A percentile compares a stretch with the other conserved stretches of the same genome.
Conservation (phyloP, 1,140 invertebrate species). For the Rhopalosiphum padi region DNA sequence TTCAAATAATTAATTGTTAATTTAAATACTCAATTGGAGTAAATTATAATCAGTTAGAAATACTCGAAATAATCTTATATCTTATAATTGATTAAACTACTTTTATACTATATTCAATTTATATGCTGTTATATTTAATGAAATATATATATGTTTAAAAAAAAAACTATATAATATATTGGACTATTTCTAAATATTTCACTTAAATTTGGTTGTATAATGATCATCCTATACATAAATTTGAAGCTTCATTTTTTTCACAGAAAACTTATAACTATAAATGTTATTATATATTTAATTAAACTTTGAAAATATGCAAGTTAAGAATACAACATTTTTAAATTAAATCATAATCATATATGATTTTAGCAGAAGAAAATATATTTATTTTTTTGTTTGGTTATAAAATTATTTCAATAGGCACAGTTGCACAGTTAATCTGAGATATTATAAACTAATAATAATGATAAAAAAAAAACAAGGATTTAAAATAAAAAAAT, state of each 20-base stretch:
- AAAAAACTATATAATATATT: not conserved
- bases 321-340: not conserved
- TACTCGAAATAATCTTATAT: not conserved
- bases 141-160: not conserved
- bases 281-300: not conserved
- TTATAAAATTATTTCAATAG: not conserved
- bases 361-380: not conserved
- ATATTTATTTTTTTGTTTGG: not conserved
- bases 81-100: not conserved
- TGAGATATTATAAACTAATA: not conserved
- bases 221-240: not conserved
- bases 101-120: not conserved
- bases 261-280: not conserved
- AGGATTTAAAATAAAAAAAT: conserved; percentile 13
- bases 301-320: not conserved
- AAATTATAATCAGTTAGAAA: not conserved
- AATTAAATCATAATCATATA: not conserved
- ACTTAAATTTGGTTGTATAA: not conserved
- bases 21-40: not conserved
- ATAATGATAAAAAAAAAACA: not conserved
- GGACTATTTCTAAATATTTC: not conserved
- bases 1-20: too few relatives aligned
- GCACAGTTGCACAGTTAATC: not conserved
- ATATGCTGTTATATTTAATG: not conserved
- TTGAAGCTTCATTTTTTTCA: not conserved